A percentile compares a stretch with the other conserved stretches of the same genome.
These are phyloP conservation scores for Aelia acuminata DNA, from an alignment of 2,888 invertebrate genomes.

Conservation along the genomic window DNA sequence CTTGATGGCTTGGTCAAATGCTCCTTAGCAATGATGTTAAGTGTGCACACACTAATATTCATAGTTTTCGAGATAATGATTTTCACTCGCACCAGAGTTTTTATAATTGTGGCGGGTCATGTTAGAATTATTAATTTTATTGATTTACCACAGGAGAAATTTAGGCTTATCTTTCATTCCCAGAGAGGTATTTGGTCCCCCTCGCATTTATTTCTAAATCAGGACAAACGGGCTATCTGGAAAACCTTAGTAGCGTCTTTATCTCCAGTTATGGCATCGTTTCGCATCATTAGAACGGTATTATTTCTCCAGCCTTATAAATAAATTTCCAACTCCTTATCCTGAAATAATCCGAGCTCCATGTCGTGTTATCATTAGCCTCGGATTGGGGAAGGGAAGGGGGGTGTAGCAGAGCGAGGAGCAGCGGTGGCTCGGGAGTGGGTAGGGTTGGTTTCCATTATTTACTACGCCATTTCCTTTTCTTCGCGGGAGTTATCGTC, in stretches of 20 bases:
- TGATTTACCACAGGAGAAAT: no score
- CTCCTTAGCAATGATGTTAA: no score
- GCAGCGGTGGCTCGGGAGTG: neutral
- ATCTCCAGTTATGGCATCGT: neutral
- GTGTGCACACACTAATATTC: no score
- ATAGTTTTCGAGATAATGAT: no score
- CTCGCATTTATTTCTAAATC: no score
- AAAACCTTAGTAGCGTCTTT: neutral
- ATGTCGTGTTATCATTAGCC: conserved; percentile 1
- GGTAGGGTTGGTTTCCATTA: conserved; percentile 14
- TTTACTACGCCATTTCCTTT: conserved; percentile 47
- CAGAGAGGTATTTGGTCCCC: no score
- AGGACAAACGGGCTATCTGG: no score
- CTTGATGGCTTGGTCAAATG: no score
- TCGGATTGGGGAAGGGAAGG: neutral
- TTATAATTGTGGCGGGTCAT: no score
- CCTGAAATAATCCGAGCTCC: neutral
- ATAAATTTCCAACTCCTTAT: neutral
- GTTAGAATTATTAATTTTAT: no score
- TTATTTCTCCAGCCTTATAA: neutral
- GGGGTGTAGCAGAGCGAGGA: neutral
- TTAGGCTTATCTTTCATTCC: no score
- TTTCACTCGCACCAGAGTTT: no score
- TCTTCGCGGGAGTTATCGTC: conserved; percentile 45
- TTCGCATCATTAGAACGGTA: neutral